Base-by-base conservation (phyloP, 2,888 invertebrate species). In the Lymantria dispar region DNA sequence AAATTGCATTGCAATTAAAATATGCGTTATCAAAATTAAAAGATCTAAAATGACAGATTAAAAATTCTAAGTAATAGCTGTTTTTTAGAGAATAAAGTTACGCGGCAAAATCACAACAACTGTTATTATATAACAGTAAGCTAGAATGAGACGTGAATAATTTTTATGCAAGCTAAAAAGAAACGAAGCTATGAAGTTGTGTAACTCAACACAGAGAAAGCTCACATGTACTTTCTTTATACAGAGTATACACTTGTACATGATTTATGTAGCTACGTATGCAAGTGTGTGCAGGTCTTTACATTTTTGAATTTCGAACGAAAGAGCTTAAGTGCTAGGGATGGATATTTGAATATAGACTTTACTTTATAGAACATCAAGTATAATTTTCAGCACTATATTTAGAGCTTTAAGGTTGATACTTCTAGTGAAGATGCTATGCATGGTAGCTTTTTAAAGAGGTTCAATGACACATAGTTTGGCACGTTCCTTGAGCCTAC, bases 61-160 rank as follows among this genome's bases (percentile, higher is more conserved):
- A 72, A 72, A 73, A 74, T n/a, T 72, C 65, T 70, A 63, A 74
- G 73, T 70, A 65, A 66, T 83, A 85, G 82, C 83, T 81, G 83
- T 82, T 74, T 74, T 31, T 76, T 29, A 76, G 68, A 83, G 83
- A 88, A 87, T 89, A 89, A 89, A 86, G 86, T 85, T 88, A 87
- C 83, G 74, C 80, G 76, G 79, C 81, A 79, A 87, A 86, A 85
- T 83, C 80, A 83, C 84, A 87, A 87, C 85, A 83, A 87, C 90
- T 87, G 89, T 90, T 90, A 90, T 91, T 89, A 83, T 83, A 88
- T 91, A 91, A 91, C 89, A 86, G 87, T 84, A 70, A 56, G 80
- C 56, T 64, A 58, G 78, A 87, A 53, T 56, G 81, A 76, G 83
- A 83, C 44, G 57, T 66, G 49, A 43, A 61, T 60, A 68, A 56